phyloP scores from a whole-genome alignment of 2,113 vertebrate species.

The Merops nubicus region DNA sequence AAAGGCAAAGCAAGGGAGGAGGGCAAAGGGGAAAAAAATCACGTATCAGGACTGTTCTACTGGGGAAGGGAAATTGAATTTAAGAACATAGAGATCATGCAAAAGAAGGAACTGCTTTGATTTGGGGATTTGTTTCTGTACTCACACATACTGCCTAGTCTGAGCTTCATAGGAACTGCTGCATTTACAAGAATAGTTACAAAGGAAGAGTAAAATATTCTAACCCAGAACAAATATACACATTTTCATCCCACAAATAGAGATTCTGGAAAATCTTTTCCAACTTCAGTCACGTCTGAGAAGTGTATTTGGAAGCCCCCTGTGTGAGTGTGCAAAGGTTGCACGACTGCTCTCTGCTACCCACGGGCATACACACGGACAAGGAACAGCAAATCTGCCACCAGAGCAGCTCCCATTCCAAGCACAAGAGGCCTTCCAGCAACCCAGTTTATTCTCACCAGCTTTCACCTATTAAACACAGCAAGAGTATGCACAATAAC shows the following conservation, averaged over 20 bases:
- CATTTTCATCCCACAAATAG: neutral
- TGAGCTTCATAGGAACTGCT: neutral
- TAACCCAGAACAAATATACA: neutral
- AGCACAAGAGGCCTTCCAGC: neutral
- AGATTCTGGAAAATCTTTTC: neutral
- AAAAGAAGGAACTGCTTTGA: neutral
- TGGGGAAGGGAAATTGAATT: neutral
- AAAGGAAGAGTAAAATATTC: neutral
- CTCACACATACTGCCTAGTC: neutral
- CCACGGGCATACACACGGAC: neutral
- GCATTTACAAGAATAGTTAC: neutral
- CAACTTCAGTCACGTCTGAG: neutral
- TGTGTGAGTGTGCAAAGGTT: neutral
- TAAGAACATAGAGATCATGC: neutral
- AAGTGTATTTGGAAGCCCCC: neutral
- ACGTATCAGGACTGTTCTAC: neutral
- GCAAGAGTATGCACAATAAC: neutral
- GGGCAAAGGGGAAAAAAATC: fast-evolving
- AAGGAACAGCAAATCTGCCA: neutral
- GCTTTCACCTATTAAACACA: constrained; percentile 1
- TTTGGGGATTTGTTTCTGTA: neutral
- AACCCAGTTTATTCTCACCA: neutral
- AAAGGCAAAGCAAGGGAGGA: neutral
- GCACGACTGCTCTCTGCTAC: neutral
- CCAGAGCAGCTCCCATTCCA: neutral